These are phyloP conservation scores for Lichenostomus cassidix DNA, from an alignment of 2,113 vertebrate species.

Conservation along the genomic window DNA sequence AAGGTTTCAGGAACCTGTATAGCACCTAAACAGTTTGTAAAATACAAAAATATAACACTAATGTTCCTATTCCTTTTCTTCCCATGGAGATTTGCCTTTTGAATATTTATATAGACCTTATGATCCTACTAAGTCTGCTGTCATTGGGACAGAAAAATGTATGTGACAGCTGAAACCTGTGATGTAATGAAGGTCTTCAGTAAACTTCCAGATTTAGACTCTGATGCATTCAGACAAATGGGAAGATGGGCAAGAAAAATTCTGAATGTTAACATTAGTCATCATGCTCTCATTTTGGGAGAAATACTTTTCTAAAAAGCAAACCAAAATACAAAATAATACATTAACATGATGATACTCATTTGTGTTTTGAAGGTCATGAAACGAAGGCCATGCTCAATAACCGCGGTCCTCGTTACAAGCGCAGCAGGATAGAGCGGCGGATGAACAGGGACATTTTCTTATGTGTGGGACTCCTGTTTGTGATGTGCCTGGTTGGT, in stretches of 20 bases:
- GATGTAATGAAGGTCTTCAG: neutral
- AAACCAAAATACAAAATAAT: neutral
- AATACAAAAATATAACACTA: neutral
- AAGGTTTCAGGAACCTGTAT: neutral
- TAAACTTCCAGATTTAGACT: neutral
- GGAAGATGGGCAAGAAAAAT: neutral
- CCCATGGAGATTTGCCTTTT: neutral
- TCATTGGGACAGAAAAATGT: neutral
- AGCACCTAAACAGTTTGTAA: neutral
- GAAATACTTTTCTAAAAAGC: neutral
- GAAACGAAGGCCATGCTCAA: slow-evolving; percentile 97
- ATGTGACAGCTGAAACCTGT: neutral
- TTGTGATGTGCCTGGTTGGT: slow-evolving; percentile 89
- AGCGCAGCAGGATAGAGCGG: slow-evolving; percentile 91
- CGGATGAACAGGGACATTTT: slow-evolving; percentile 87
- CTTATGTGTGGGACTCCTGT: slow-evolving; percentile 85
- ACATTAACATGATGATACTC: neutral
- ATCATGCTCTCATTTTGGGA: neutral
- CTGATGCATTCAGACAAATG: neutral
- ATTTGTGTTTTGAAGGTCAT: slow-evolving; percentile 78
- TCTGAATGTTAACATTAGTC: neutral
- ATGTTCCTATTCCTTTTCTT: neutral
- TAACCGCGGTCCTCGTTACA: slow-evolving; percentile 87
- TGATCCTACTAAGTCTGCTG: neutral
- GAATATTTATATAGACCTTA: neutral